These are phyloP conservation scores for Simalia tracyae DNA, from an alignment of 2,797 vertebrate species.

Conservation along the genomic window DNA sequence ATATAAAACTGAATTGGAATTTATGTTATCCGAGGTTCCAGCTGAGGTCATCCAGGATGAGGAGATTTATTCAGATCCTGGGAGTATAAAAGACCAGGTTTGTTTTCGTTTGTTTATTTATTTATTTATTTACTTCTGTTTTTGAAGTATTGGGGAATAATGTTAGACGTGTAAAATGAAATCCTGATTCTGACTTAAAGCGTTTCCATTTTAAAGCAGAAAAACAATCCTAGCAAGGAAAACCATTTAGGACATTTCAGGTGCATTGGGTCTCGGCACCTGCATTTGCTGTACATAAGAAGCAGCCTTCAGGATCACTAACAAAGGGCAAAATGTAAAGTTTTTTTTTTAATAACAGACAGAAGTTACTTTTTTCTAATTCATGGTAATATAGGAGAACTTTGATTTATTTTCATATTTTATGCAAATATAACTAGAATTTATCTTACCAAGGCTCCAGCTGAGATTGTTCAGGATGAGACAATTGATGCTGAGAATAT, in stretches of 20 bases:
- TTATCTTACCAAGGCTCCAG: conserved; percentile 10
- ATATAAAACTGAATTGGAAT: not conserved
- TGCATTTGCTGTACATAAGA: not conserved
- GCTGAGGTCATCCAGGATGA: conserved; percentile 41
- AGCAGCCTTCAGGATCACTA: not conserved
- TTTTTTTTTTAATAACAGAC: not conserved
- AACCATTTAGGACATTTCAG: not conserved
- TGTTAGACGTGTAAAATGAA: not conserved
- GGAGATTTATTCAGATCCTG: not conserved
- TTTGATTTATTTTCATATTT: not conserved
- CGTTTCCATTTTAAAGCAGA: not conserved
- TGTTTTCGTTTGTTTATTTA: not conserved
- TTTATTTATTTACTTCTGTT: not conserved
- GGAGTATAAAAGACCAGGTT: conserved; percentile 15
- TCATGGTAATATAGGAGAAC: not conserved
- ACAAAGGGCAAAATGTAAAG: not conserved
- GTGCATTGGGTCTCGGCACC: not conserved
- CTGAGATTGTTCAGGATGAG: conserved; percentile 42
- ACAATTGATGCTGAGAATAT: not conserved
- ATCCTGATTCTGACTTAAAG: not conserved
- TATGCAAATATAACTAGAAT: not conserved
- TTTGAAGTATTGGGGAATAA: not conserved
- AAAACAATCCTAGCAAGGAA: not conserved
- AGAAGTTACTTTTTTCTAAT: not conserved
- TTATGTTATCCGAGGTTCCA: conserved; percentile 8